phyloP scores from a whole-genome alignment of 2,797 vertebrate species.

The Sebastolobus alascanus region DNA sequence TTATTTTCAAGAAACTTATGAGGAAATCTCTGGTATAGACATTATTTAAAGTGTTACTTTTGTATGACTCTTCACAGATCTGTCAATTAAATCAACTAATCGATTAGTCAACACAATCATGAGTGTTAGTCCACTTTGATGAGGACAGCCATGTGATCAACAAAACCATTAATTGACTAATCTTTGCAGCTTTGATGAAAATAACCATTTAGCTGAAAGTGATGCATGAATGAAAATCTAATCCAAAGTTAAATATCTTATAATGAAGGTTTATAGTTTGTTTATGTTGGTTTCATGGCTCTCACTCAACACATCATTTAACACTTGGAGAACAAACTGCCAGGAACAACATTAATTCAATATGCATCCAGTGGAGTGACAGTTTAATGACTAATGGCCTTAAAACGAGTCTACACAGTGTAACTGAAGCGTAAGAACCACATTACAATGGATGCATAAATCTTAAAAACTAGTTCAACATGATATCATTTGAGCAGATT shows the following conservation, averaged over 20 bases:
- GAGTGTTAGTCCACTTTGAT: too few species aligned
- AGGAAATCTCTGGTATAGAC: too few species aligned
- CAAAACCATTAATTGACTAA: neutral
- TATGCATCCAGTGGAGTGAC: conserved; percentile 5
- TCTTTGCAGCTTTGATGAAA: neutral
- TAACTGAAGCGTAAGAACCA: conserved; percentile 1
- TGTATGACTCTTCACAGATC: too few species aligned
- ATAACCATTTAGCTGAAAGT: fast-evolving
- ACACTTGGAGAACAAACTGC: neutral
- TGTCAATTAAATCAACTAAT: too few species aligned
- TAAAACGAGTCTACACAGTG: neutral
- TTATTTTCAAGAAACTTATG: too few species aligned
- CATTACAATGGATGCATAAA: conserved; percentile 9
- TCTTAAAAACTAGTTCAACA: conserved; percentile 1
- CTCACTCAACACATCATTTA: neutral
- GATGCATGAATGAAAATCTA: conserved; percentile 2
- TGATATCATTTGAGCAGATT: conserved; percentile 19
- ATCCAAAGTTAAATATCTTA: neutral
- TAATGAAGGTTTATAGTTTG: neutral
- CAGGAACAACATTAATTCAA: neutral
- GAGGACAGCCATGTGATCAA: neutral
- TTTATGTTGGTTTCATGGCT: neutral
- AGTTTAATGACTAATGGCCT: conserved; percentile 15
- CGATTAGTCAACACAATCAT: too few species aligned
- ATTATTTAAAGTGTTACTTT: too few species aligned